Percentiles rank a stretch among this genome's conserved stretches.
Evolutionary conservation across 2,888 invertebrate genomes (phyloP).

Genomic region (Eristalinus sepulchralis): DNA sequence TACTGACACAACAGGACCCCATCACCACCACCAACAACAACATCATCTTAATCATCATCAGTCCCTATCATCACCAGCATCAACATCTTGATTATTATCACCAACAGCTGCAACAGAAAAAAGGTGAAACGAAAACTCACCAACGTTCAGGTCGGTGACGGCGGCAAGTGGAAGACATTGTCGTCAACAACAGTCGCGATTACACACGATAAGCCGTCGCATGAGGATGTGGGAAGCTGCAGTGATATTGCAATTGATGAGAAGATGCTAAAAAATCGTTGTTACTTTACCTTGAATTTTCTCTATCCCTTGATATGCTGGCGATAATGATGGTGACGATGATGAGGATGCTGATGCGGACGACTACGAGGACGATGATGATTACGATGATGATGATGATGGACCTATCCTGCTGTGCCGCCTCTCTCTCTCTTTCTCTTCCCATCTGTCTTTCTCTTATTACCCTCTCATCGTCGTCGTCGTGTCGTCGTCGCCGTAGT

Average conservation of each 20-base stretch:
- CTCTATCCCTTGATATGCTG: slow-evolving; percentile 67
- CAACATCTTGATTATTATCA: slow-evolving; percentile 16
- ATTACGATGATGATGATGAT: slow-evolving; percentile 54
- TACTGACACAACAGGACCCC: neutral
- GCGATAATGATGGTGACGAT: slow-evolving; percentile 22
- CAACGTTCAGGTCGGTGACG: neutral
- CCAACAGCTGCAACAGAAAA: slow-evolving; percentile 1
- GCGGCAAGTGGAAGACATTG: neutral
- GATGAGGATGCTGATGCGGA: slow-evolving; percentile 16
- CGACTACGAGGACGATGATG: neutral
- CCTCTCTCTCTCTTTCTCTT: slow-evolving; percentile 53
- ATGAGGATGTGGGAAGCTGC: slow-evolving; percentile 43
- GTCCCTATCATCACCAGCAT: neutral
- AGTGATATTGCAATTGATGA: slow-evolving; percentile 64
- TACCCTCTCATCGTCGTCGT: slow-evolving; percentile 30
- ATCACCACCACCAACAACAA: neutral
- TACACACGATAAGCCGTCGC: slow-evolving; percentile 23
- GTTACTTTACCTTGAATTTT: slow-evolving; percentile 71
- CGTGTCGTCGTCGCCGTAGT: slow-evolving; percentile 50
- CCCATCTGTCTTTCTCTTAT: slow-evolving; percentile 40
- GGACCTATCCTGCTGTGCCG: slow-evolving; percentile 68
- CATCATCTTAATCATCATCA: neutral
- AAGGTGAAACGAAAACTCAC: neutral
- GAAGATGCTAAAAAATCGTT: slow-evolving; percentile 59
- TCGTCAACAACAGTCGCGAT: slow-evolving; percentile 10